Conservation (phyloP, 2,797 vertebrate species). For the Prionace glauca region DNA sequence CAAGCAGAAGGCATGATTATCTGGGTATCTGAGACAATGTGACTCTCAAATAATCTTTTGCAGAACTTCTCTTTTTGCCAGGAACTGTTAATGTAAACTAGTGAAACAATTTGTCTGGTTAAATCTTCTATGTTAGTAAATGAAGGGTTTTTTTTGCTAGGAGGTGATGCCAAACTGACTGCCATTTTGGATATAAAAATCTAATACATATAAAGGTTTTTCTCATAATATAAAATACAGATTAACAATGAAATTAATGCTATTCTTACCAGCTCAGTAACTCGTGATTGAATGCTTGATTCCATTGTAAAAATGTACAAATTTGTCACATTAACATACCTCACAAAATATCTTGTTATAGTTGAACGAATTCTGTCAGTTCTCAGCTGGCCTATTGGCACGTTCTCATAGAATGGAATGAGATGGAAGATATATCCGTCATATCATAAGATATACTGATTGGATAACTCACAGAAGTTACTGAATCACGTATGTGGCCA, state of each 20-base stretch:
- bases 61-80: background rate
- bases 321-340: background rate
- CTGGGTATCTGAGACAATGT: background rate
- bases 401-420: background rate
- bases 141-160: background rate
- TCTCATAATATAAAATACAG: background rate
- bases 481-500: background rate
- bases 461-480: background rate
- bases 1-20: background rate
- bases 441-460: background rate
- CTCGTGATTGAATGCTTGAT: background rate
- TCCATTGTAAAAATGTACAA: background rate
- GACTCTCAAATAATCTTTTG: background rate
- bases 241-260: background rate
- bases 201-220: background rate
- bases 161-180: background rate
- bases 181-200: background rate
- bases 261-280: background rate
- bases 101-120: background rate
- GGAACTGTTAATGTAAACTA: background rate
- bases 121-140: background rate
- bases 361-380: background rate
- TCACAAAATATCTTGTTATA: background rate
- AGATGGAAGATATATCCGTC: background rate
- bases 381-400: background rate